Evolutionary conservation across 1,140 invertebrate genomes (phyloP).

Genomic region (Zaprionus davidi): DNA sequence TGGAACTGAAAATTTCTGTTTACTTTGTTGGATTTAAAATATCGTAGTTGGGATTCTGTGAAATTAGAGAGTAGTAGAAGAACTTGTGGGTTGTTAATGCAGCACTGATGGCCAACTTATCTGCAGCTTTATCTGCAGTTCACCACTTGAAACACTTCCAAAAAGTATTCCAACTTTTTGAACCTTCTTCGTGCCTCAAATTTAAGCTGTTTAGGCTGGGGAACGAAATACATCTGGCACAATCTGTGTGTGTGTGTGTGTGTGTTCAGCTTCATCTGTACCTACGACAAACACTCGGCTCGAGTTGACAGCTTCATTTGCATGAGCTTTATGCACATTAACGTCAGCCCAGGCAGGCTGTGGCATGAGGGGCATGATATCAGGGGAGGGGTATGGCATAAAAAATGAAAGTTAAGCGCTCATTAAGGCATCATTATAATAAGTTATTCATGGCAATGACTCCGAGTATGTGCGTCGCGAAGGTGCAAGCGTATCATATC

Average conservation of each 20-base stretch:
- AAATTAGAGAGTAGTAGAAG: too few species aligned
- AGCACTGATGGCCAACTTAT: too few species aligned
- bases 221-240: neutral
- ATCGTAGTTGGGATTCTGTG: too few species aligned
- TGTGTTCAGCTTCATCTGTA: neutral
- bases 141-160: too few species aligned
- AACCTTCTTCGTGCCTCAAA: too few species aligned
- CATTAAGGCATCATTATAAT: conserved; percentile 75
- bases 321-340: conserved; percentile 34
- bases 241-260: neutral
- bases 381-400: conserved; percentile 30
- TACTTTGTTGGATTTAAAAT: too few species aligned
- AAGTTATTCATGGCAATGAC: conserved; percentile 57
- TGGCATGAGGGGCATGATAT: neutral
- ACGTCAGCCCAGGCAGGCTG: neutral
- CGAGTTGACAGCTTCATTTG: conserved; percentile 46
- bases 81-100: too few species aligned
- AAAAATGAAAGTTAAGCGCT: conserved; percentile 76
- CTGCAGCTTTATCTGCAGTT: too few species aligned
- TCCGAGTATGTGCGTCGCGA: neutral
- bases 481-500: conserved; percentile 9
- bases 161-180: too few species aligned
- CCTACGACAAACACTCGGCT: conserved; percentile 21
- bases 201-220: neutral
- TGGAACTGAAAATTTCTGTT: too few species aligned